Conservation (phyloP, 53 echinoderm and acorn worm species). For the Actinopyga echinites region DNA sequence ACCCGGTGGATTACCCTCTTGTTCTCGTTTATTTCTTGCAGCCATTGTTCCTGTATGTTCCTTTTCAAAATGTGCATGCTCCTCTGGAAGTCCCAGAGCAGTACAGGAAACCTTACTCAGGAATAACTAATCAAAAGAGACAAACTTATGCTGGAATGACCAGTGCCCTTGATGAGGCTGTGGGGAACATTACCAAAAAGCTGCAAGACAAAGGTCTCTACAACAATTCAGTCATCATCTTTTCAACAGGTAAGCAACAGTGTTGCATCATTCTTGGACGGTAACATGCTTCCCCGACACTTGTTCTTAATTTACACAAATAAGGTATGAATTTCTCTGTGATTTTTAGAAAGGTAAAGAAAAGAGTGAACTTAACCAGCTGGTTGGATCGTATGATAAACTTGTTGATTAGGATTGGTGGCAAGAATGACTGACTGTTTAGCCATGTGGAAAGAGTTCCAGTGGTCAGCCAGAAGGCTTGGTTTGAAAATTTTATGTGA, state of each 20-base stretch:
- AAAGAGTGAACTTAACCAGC: too few species aligned
- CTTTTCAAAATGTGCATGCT: slow-evolving; percentile 85
- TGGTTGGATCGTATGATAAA: too few species aligned
- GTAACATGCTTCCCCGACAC: too few species aligned
- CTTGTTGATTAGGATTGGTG: too few species aligned
- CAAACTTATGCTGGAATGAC: slow-evolving; percentile 79
- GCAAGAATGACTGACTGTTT: too few species aligned
- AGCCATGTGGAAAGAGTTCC: too few species aligned
- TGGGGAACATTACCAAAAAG: slow-evolving; percentile 76
- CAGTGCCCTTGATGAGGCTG: slow-evolving; percentile 80
- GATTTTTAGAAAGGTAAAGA: too few species aligned
- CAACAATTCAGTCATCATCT: slow-evolving; percentile 86
- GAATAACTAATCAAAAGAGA: slow-evolving; percentile 49
- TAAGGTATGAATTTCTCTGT: too few species aligned
- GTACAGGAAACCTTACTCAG: slow-evolving; percentile 62
- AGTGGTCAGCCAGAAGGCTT: too few species aligned
- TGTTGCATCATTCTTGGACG: slow-evolving; percentile 35
- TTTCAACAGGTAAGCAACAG: slow-evolving; percentile 73
- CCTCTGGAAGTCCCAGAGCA: slow-evolving; percentile 69
- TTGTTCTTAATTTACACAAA: too few species aligned
- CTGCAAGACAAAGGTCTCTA: slow-evolving; percentile 64
- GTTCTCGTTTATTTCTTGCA: slow-evolving; percentile 4
- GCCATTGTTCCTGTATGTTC: slow-evolving; percentile 83
- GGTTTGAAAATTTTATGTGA: too few species aligned
- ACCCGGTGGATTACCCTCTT: too few species aligned